Evolutionary conservation across 2,797 vertebrate genomes (phyloP).

Genomic region (Vireo griseus): DNA sequence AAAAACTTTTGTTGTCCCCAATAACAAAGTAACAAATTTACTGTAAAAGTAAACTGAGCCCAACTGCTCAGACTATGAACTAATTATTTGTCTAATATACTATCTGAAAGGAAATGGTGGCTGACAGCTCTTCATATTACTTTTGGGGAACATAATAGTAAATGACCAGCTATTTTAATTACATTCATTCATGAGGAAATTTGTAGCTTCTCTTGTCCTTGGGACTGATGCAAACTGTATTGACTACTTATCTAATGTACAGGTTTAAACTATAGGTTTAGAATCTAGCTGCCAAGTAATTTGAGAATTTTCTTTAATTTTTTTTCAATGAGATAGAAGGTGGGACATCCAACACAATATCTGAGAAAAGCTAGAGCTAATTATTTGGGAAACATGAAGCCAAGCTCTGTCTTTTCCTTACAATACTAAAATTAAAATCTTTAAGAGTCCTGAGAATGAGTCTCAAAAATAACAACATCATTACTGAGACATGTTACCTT

Average conservation of each 20-base stretch:
- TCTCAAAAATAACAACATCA: background rate
- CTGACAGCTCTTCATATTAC: background rate
- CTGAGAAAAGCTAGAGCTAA: background rate
- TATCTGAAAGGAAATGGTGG: background rate
- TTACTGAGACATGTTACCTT: background rate
- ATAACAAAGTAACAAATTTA: background rate
- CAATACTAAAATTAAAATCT: background rate
- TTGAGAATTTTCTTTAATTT: background rate
- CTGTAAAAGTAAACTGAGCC: background rate
- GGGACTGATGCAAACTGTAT: background rate
- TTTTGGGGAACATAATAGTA: background rate
- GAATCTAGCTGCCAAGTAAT: background rate
- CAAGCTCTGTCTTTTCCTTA: background rate
- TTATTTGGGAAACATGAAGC: background rate
- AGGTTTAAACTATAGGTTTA: background rate
- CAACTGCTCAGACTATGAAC: background rate
- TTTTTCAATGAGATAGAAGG: background rate
- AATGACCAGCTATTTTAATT: background rate
- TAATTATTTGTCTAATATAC: background rate
- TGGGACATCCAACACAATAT: background rate
- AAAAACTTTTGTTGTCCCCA: background rate
- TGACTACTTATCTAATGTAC: background rate
- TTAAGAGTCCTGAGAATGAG: background rate
- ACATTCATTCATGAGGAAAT: background rate
- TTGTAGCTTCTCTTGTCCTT: background rate